Evolutionary conservation across 2,888 invertebrate genomes (phyloP), one percentile per base, ranked within the genome.

Genomic region (Luffia ferchaultella): DNA sequence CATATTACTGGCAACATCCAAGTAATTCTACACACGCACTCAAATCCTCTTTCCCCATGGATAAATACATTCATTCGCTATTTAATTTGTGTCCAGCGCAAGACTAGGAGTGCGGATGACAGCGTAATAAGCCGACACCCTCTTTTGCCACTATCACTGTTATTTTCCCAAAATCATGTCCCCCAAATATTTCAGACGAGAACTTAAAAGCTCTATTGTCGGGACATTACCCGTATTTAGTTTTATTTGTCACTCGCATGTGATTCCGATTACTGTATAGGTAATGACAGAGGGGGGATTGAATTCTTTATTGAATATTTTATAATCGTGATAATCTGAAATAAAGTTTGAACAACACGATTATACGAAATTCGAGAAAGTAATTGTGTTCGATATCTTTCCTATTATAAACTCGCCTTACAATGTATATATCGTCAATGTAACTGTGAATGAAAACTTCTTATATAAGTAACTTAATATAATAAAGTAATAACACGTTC

Each of bases 71-170:
- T 5, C 64, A 63, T 61, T 61, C 60, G 68, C 20, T 20, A 44
- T 45, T 49, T 43, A 17, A 20, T 45, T 17, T 20, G n/a, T 20
- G 44, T 45, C 45, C 41, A 18, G 20, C 18, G 45, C 49, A 30
- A 41, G 17, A 45, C 65, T 64, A 65, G 65, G 70, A 71, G 70
- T 80, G 80, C 62, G 54, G 64, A 59, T 79, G 82, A 82, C 82
- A 78, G 77, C 61, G 75, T 78, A 82, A 82, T 80, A 68, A 64
- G 69, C 73, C 72, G 66, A 76, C 79, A 70, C 82, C 80, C 78
- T 66, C 63, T 72, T 71, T 74, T 68, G 65, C 64, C 65, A 69
- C 69, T 71, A 73, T 70, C 62, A 66, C 56, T 63, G 64, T 67
- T 66, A 70, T 70, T 66, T 69, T 70, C 67, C 59, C 59, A 63